phyloP scores from a whole-genome alignment of 2,113 vertebrate species.

The Poeciliopsis prolifica region DNA sequence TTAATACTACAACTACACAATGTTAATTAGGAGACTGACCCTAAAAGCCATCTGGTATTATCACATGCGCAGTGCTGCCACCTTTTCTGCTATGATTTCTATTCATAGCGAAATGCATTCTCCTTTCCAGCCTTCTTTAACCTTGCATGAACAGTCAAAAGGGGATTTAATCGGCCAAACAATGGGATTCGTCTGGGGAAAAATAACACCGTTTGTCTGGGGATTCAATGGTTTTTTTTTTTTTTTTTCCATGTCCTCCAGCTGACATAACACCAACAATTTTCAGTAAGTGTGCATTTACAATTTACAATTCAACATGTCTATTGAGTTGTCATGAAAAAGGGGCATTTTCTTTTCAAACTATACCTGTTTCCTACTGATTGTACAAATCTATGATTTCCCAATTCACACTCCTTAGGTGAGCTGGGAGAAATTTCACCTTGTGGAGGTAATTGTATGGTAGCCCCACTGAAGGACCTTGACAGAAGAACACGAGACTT shows the following conservation, averaged over 20 bases:
- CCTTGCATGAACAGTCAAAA: constrained; percentile 41
- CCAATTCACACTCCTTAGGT: constrained; percentile 26
- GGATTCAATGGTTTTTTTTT: constrained; percentile 27
- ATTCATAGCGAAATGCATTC: constrained; percentile 47
- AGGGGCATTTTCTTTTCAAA: constrained; percentile 21
- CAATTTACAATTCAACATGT: constrained; percentile 30
- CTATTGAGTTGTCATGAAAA: constrained; percentile 45
- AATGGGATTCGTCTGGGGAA: constrained; percentile 23
- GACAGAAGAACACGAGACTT: constrained; percentile 24
- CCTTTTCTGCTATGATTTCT: constrained; percentile 72
- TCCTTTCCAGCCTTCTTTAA: constrained; percentile 26
- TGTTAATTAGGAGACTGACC: constrained; percentile 73
- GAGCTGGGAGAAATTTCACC: constrained; percentile 24
- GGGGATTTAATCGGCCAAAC: constrained; percentile 28
- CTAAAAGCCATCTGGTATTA: constrained; percentile 70
- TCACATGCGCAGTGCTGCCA: constrained; percentile 64
- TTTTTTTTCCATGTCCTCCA: constrained; percentile 13
- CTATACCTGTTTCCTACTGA: constrained; percentile 28
- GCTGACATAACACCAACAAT: constrained; percentile 39
- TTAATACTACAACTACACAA: constrained; percentile 68
- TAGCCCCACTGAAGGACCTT: constrained; percentile 13
- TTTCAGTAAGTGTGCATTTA: constrained; percentile 38
- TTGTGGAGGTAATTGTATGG: constrained; percentile 35
- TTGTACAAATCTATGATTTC: constrained; percentile 47
- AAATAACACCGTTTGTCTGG: constrained; percentile 17